Conservation (phyloP, 2,888 invertebrate species). For the Scaptodrosophila latifasciaeformis region DNA sequence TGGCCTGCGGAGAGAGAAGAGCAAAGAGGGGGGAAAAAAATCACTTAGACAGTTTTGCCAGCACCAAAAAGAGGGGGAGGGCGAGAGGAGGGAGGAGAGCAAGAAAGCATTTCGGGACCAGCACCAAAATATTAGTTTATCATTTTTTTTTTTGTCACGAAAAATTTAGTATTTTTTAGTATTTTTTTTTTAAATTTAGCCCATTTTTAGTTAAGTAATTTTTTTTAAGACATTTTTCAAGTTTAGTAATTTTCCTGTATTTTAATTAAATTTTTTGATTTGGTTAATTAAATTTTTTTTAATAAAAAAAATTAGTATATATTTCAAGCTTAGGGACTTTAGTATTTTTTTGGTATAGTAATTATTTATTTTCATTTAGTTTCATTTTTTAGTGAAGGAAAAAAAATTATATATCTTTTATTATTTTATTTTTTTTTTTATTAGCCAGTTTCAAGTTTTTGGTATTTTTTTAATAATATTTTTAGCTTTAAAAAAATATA, state of each 20-base stretch:
- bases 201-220: neutral
- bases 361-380: neutral
- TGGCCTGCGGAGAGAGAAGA: constrained; percentile 76
- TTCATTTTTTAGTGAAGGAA: neutral
- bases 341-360: no score
- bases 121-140: no score
- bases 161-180: constrained; percentile 1
- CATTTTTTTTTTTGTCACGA: no score
- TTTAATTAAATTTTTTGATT: no score
- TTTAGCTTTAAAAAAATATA: no score
- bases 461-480: neutral
- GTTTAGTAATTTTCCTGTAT: neutral
- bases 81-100: no score
- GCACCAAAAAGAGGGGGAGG: constrained; percentile 37
- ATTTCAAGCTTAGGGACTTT: no score
- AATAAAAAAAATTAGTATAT: no score
- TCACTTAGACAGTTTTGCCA: no score
- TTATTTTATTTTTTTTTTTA: no score
- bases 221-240: neutral
- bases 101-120: constrained; percentile 2
- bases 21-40: no score
- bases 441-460: no score
- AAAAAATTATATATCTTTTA: neutral
- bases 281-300: neutral
- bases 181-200: neutral